Evolutionary conservation across 2,113 vertebrate species (phyloP).

Genomic region (Prionailurus viverrinus): DNA sequence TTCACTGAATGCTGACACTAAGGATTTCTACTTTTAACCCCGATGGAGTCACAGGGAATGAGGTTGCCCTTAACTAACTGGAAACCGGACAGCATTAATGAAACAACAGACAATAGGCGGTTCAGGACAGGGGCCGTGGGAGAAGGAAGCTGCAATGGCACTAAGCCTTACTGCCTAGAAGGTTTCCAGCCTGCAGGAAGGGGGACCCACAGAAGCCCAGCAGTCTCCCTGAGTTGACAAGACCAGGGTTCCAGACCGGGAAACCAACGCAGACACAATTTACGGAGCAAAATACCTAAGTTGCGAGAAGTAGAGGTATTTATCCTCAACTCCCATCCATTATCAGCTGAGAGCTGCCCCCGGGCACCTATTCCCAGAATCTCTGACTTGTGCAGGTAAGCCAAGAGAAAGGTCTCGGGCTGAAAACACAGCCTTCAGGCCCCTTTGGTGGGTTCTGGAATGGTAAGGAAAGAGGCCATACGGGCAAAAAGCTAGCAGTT

Average conservation of each 20-base stretch:
- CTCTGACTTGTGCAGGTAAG: background rate
- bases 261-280: background rate
- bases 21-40: background rate
- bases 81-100: background rate
- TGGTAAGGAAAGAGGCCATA: accelerated
- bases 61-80: background rate
- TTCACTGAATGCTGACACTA: background rate
- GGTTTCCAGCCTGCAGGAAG: background rate
- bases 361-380: background rate
- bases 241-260: background rate
- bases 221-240: background rate
- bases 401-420: background rate
- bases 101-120: too few relatives aligned
- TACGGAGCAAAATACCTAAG: background rate
- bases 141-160: background rate
- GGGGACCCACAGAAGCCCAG: background rate
- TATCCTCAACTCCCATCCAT: background rate
- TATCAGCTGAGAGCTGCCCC: background rate
- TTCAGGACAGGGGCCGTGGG: background rate
- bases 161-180: background rate
- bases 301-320: background rate
- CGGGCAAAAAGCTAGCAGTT: background rate
- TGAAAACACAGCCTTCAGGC: background rate
- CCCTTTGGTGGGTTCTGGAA: background rate
- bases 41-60: background rate